A percentile compares a stretch with the other conserved stretches of the same genome.
These are phyloP conservation scores for Stomatorhinus ivindoensis DNA, from an alignment of 2,113 vertebrate genomes.

Conservation along the genomic window DNA sequence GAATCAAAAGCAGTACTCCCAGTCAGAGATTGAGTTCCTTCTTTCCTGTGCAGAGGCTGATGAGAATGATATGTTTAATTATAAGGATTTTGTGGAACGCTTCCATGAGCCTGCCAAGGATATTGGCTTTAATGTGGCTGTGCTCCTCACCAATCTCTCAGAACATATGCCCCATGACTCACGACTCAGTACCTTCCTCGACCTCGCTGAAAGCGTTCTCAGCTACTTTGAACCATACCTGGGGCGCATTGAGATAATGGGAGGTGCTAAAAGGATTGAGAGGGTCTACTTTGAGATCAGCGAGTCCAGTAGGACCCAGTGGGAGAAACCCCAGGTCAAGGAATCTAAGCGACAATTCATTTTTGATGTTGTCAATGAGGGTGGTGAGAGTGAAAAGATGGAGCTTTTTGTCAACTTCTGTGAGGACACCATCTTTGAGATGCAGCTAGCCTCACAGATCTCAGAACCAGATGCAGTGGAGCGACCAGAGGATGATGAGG, in stretches of 20 bases:
- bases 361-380: slow-evolving; percentile 97
- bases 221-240: slow-evolving; percentile 93
- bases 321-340: slow-evolving; percentile 98
- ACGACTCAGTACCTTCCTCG: slow-evolving; percentile 80
- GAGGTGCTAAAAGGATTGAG: slow-evolving; percentile 92
- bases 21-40: slow-evolving; percentile 91
- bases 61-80: slow-evolving; percentile 96
- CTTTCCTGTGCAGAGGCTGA: slow-evolving; percentile 90
- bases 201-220: slow-evolving; percentile 86
- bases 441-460: slow-evolving; percentile 93
- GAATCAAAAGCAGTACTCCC: slow-evolving; percentile 92
- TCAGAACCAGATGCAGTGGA: slow-evolving; percentile 83
- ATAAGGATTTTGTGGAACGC: slow-evolving; percentile 85
- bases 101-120: slow-evolving; percentile 96
- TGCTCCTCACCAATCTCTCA: slow-evolving; percentile 86
- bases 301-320: slow-evolving; percentile 90
- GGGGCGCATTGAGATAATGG: slow-evolving; percentile 96
- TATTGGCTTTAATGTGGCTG: slow-evolving; percentile 94
- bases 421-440: slow-evolving; percentile 97
- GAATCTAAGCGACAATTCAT: slow-evolving; percentile 97
- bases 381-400: slow-evolving; percentile 98
- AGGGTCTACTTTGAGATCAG: slow-evolving; percentile 97
- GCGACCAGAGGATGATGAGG: slow-evolving; percentile 71
- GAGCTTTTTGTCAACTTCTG: slow-evolving; percentile 98
- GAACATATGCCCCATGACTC: slow-evolving; percentile 95